A percentile compares a stretch with the other conserved stretches of the same genome.
Conservation (phyloP, 1,140 invertebrate species). For the Brachionus asplanchnoidis region DNA sequence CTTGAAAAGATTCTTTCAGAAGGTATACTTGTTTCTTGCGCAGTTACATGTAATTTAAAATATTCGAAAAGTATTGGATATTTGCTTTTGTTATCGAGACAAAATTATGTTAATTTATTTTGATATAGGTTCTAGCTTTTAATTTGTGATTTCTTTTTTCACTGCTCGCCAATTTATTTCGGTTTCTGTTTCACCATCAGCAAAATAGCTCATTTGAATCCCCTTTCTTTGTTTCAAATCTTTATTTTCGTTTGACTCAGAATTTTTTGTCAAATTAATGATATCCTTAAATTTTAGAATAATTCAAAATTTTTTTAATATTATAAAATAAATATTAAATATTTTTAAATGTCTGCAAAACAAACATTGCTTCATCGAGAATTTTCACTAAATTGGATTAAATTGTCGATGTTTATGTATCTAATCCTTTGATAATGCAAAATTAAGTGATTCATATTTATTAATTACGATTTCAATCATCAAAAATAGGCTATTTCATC, state of each 20-base stretch:
- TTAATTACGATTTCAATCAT: neutral
- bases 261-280: too few species aligned
- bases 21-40: too few species aligned
- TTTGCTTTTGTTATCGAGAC: neutral
- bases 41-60: too few species aligned
- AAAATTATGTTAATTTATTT: neutral
- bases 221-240: neutral
- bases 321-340: too few species aligned
- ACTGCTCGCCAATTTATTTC: neutral
- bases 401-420: neutral
- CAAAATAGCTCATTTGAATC: neutral
- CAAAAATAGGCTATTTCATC: neutral
- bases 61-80: neutral
- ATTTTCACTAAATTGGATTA: neutral
- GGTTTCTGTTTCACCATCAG: neutral
- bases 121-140: neutral
- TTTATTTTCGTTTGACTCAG: too few species aligned
- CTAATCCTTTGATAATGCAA: neutral
- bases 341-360: neutral
- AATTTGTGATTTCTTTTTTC: neutral
- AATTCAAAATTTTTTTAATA: too few species aligned
- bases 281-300: too few species aligned
- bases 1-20: too few species aligned
- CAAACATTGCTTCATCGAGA: neutral
- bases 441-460: neutral